Evolutionary conservation across 2,797 vertebrate species (phyloP).

Genomic region (Phrynocephalus guinanensis): DNA sequence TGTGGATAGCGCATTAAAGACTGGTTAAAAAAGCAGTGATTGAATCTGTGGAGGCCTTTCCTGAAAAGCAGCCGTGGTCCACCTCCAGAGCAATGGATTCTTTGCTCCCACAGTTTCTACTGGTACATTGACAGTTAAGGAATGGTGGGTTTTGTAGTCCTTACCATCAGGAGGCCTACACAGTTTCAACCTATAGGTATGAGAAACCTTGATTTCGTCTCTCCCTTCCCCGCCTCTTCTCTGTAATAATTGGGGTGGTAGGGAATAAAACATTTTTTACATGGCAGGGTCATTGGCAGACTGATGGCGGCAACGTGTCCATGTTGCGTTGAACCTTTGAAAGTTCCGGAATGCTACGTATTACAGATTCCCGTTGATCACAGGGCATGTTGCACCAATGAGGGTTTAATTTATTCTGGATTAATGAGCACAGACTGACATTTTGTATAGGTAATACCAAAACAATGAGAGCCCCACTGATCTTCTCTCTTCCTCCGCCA

Average conservation of each 20-base stretch:
- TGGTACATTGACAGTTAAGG: no score
- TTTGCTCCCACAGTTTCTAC: no score
- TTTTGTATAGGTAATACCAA: neutral
- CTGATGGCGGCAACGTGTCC: no score
- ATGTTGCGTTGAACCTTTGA: neutral
- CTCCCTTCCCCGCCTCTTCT: neutral
- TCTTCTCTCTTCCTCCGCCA: neutral
- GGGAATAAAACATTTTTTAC: neutral
- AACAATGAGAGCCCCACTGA: fast-evolving
- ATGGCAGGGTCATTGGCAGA: neutral
- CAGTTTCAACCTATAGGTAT: neutral
- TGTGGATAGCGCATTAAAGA: no score
- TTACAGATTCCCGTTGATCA: neutral
- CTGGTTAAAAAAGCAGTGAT: no score
- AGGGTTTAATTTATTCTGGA: neutral
- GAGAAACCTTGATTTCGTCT: no score
- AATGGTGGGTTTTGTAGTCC: no score
- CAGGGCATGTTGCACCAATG: neutral
- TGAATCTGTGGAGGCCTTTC: no score
- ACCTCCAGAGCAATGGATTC: no score
- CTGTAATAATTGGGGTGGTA: neutral
- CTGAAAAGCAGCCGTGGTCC: no score
- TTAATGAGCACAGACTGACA: neutral
- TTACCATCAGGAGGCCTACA: neutral
- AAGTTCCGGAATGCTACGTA: neutral